phyloP scores from a whole-genome alignment of 2,888 invertebrate genomes.

The Habroteleia sp. region DNA sequence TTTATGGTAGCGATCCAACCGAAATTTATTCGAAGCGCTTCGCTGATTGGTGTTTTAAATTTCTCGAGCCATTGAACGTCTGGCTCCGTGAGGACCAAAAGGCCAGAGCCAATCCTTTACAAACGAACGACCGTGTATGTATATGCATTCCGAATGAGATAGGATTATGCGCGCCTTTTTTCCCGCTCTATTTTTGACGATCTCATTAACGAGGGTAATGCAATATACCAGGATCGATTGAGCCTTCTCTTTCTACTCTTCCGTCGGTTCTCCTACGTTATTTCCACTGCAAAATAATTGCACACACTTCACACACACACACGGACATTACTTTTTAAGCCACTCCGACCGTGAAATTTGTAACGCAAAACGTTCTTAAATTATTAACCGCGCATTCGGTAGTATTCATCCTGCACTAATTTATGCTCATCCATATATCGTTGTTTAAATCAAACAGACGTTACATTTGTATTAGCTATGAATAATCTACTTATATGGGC shows the following conservation, averaged over 20 bases:
- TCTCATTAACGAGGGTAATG: constrained; percentile 58
- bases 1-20: constrained; percentile 74
- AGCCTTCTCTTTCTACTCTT: neutral
- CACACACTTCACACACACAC: constrained; percentile 17
- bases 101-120: constrained; percentile 46
- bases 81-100: constrained; percentile 58
- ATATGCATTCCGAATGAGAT: constrained; percentile 48
- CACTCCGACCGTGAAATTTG: constrained; percentile 31
- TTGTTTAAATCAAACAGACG: constrained; percentile 29
- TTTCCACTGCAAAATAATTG: constrained; percentile 15
- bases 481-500: constrained; percentile 76
- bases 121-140: constrained; percentile 26
- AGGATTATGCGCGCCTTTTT: constrained; percentile 51
- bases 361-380: constrained; percentile 24
- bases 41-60: constrained; percentile 78
- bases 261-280: neutral
- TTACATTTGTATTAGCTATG: constrained; percentile 57
- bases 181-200: constrained; percentile 50
- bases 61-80: constrained; percentile 75
- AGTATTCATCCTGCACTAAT: constrained; percentile 58
- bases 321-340: constrained; percentile 15
- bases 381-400: constrained; percentile 29
- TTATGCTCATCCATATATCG: constrained; percentile 60
- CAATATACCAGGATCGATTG: constrained; percentile 40
- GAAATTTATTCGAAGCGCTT: constrained; percentile 74